A percentile compares a stretch with the other conserved stretches of the same genome.
Evolutionary conservation across 2,113 vertebrate species (phyloP).

Genomic region (Laticauda laticaudata): DNA sequence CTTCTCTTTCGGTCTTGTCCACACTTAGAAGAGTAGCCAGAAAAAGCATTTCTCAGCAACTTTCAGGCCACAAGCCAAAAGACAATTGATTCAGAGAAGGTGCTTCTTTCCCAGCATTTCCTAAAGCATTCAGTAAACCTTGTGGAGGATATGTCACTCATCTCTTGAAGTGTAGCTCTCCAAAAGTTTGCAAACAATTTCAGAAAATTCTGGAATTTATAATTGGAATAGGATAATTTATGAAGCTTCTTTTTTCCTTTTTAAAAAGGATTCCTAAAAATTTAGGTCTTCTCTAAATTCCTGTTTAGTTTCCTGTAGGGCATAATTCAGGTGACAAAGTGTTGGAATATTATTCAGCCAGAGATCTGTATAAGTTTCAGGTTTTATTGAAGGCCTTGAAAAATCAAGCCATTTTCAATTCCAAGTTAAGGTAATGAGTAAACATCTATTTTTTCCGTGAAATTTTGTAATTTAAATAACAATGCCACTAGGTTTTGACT

Average conservation of each 20-base stretch:
- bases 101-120: neutral
- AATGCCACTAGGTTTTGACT: neutral
- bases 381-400: neutral
- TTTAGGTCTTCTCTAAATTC: neutral
- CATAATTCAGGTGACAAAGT: neutral
- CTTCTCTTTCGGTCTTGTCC: neutral
- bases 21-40: neutral
- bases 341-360: neutral
- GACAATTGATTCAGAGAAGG: neutral
- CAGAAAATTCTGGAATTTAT: neutral
- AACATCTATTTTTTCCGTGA: neutral
- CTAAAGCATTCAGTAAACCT: neutral
- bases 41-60: neutral
- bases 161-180: neutral
- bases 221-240: neutral
- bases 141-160: neutral
- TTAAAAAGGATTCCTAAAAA: neutral
- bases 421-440: neutral
- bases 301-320: neutral
- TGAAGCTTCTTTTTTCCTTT: neutral
- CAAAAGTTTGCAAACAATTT: neutral
- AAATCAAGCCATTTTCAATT: neutral
- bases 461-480: neutral
- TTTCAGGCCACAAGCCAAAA: neutral
- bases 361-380: neutral